Conservation (phyloP, 2,113 vertebrate species). For the Apaloderma vittatum region DNA sequence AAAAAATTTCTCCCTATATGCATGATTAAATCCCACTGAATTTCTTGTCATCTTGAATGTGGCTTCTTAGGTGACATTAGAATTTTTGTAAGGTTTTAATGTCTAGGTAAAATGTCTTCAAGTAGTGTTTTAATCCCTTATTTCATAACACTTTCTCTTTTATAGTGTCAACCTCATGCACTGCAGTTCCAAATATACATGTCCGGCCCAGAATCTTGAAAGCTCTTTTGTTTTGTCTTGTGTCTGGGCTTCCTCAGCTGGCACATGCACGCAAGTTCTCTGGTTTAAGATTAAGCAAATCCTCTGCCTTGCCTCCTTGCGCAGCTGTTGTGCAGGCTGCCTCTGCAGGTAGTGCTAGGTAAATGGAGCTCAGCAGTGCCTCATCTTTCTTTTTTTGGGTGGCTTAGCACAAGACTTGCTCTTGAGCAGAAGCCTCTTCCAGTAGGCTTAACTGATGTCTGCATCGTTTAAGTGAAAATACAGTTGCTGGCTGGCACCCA, state of each 20-base stretch:
- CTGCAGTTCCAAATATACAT: accelerated
- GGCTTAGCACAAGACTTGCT: neutral
- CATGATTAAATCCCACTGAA: neutral
- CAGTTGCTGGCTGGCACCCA: neutral
- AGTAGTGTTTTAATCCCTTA: neutral
- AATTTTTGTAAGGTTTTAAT: neutral
- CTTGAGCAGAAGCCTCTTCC: neutral
- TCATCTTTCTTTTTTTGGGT: neutral
- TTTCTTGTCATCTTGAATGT: neutral
- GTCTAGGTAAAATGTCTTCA: neutral
- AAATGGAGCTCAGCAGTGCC: neutral
- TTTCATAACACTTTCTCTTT: neutral
- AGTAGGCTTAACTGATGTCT: neutral
- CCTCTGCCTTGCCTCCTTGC: accelerated
- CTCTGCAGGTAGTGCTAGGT: neutral
- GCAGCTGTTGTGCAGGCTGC: accelerated
- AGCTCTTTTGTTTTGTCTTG: neutral
- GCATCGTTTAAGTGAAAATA: neutral
- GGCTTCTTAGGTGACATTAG: neutral
- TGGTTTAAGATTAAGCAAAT: neutral
- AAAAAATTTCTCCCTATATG: neutral
- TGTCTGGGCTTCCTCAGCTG: neutral
- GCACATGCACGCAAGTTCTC: neutral
- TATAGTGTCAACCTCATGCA: accelerated
- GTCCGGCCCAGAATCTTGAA: neutral